Conservation (phyloP, 2,888 invertebrate genomes). For the Galerucella pusilla region DNA sequence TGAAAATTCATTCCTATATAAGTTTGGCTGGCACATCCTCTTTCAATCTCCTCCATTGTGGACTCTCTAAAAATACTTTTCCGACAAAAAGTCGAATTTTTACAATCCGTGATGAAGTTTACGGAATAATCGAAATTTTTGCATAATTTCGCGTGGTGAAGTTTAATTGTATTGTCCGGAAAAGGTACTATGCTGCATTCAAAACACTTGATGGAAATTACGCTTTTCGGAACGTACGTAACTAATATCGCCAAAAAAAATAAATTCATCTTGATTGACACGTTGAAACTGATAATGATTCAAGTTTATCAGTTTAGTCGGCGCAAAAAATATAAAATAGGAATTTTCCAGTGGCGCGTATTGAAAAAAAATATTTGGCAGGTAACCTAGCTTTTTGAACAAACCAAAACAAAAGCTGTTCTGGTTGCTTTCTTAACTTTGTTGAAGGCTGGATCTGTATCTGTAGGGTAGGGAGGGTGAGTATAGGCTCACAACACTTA, state of each 20-base stretch:
- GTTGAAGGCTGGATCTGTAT: no score
- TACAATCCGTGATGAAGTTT: neutral
- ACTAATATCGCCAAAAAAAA: neutral
- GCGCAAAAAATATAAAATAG: no score
- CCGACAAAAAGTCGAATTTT: neutral
- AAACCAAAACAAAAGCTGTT: no score
- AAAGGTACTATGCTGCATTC: constrained; percentile 9
- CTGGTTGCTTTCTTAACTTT: no score
- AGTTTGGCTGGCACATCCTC: constrained; percentile 2
- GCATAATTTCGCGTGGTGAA: no score
- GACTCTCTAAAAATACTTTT: neutral
- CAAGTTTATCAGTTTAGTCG: no score
- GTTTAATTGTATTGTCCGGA: no score
- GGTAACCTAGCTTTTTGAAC: no score
- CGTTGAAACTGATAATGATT: neutral
- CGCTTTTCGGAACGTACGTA: neutral
- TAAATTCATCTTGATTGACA: neutral
- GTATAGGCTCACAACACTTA: no score
- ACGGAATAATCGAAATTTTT: constrained; percentile 17
- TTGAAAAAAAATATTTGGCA: no score
- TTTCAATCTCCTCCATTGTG: neutral
- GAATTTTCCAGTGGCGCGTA: no score
- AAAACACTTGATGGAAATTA: constrained; percentile 32
- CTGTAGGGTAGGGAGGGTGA: no score
- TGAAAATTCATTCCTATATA: neutral